Conservation (phyloP, 2,113 vertebrate species). For the Scartelaos histophorus region DNA sequence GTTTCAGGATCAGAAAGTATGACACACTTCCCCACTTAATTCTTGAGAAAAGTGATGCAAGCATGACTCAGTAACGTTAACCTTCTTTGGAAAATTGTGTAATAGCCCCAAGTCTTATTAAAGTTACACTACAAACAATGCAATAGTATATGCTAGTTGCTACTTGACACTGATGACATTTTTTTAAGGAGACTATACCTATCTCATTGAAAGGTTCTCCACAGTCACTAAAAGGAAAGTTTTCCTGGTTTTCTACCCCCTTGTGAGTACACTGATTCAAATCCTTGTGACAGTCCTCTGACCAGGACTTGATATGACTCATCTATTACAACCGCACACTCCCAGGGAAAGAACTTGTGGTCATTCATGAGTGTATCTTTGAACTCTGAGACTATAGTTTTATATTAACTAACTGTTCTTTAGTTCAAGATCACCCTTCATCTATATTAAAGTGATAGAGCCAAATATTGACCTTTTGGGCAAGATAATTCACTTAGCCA, state of each 20-base stretch:
- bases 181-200: background rate
- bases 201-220: slow-evolving; percentile 22
- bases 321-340: slow-evolving; percentile 46
- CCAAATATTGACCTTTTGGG: slow-evolving; percentile 39
- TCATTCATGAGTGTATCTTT: slow-evolving; percentile 39
- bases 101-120: slow-evolving; percentile 17
- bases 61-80: slow-evolving; percentile 31
- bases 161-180: background rate
- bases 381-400: slow-evolving; percentile 36
- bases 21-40: slow-evolving; percentile 18
- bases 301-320: slow-evolving; percentile 53
- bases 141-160: background rate
- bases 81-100: slow-evolving; percentile 41
- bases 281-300: slow-evolving; percentile 34
- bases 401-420: slow-evolving; percentile 30
- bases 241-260: background rate
- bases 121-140: background rate
- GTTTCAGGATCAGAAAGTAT: background rate
- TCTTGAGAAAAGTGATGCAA: slow-evolving; percentile 41
- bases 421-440: slow-evolving; percentile 1
- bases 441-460: slow-evolving; percentile 17
- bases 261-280: slow-evolving; percentile 44
- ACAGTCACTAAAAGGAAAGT: slow-evolving; percentile 43
- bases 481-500: slow-evolving; percentile 34
- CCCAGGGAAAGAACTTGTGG: slow-evolving; percentile 44